Percentiles rank a stretch among this genome's conserved stretches.
Conservation (phyloP, 2,113 vertebrate genomes). For the Nannospalax galili region DNA sequence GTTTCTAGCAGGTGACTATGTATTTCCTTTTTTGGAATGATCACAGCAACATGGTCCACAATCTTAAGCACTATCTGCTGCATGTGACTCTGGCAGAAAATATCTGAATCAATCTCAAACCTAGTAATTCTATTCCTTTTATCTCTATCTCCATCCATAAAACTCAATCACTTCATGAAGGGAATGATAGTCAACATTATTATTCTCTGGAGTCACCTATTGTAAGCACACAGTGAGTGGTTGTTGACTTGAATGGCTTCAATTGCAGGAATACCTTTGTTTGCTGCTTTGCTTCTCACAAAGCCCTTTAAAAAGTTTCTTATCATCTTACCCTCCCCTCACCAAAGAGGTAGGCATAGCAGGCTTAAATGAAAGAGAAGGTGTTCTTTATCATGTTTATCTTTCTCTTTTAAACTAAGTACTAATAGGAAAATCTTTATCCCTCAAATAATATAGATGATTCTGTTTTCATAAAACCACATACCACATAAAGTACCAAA, state of each 20-base stretch:
- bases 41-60: neutral
- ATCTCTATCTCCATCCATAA: neutral
- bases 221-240: neutral
- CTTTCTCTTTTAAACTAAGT: neutral
- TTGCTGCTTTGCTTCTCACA: neutral
- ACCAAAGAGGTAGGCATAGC: neutral
- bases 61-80: neutral
- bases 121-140: neutral
- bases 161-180: neutral
- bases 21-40: neutral
- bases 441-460: neutral
- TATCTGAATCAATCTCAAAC: neutral
- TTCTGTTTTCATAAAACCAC: neutral
- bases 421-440: constrained; percentile 14
- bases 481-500: neutral
- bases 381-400: neutral
- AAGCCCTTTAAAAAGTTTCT: neutral
- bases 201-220: neutral
- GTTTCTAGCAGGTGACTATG: neutral
- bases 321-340: neutral
- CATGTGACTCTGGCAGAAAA: neutral
- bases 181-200: neutral
- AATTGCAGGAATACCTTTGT: neutral
- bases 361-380: neutral
- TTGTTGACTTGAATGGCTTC: neutral